Evolutionary conservation across 2,113 vertebrate genomes (phyloP).

Genomic region (Porphyrio hochstetteri): DNA sequence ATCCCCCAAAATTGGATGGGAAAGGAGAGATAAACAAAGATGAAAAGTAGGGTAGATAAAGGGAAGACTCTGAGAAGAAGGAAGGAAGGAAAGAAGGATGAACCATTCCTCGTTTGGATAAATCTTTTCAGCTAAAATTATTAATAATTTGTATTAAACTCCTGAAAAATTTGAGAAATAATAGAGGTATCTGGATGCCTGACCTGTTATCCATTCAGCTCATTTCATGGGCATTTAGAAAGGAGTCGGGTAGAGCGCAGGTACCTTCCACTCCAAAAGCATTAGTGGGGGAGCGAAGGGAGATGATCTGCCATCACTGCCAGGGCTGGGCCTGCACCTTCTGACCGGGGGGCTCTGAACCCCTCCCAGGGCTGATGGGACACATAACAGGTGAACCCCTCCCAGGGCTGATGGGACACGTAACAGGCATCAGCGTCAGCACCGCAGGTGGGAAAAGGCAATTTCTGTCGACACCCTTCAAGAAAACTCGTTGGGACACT

Average conservation of each 20-base stretch:
- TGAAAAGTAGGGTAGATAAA: neutral
- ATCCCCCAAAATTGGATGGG: neutral
- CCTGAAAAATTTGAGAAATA: neutral
- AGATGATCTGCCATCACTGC: neutral
- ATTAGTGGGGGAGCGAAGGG: accelerated
- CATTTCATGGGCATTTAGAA: accelerated
- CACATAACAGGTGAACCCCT: accelerated
- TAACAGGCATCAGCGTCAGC: neutral
- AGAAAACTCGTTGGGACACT: neutral
- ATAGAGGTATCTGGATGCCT: neutral
- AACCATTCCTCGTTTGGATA: neutral
- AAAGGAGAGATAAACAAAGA: neutral
- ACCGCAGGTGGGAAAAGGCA: accelerated
- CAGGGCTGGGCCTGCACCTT: neutral
- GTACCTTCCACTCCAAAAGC: neutral
- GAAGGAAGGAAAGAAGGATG: neutral
- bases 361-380: neutral
- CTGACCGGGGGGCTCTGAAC: accelerated
- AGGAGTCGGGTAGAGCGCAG: neutral
- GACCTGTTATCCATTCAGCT: neutral
- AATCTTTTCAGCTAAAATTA: neutral
- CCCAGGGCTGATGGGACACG: accelerated
- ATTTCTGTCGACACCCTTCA: accelerated
- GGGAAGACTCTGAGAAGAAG: neutral
- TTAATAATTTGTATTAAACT: neutral